phyloP scores from a whole-genome alignment of 1,140 invertebrate genomes.

The Oryzaephilus surinamensis region DNA sequence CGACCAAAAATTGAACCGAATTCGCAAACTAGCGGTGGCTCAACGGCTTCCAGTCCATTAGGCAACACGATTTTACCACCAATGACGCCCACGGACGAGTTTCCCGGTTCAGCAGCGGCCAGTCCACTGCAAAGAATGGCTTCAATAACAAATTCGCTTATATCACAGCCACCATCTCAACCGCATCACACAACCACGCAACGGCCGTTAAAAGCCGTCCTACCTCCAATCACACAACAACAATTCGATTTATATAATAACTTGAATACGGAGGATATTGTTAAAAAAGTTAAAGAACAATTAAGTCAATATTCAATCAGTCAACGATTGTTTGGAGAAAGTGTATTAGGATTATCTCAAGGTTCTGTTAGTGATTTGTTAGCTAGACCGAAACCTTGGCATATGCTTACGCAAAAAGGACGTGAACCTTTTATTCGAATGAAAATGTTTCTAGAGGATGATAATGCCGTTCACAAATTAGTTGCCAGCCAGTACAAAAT shows the following conservation, averaged over 20 bases:
- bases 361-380: conserved; percentile 91
- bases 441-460: conserved; percentile 96
- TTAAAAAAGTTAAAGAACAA: conserved; percentile 95
- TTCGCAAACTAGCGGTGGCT: conserved; percentile 45
- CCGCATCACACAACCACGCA: conserved; percentile 70
- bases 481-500: conserved; percentile 97
- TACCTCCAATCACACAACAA: conserved; percentile 96
- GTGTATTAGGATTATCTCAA: conserved; percentile 90
- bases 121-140: conserved; percentile 95
- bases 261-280: conserved; percentile 97
- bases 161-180: conserved; percentile 79
- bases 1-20: conserved; percentile 68
- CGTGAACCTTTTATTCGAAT: conserved; percentile 95
- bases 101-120: conserved; percentile 63
- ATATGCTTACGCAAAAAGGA: conserved; percentile 94
- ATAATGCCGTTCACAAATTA: conserved; percentile 92
- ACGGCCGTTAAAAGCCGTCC: conserved; percentile 85
- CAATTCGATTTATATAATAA: conserved; percentile 98
- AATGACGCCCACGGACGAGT: conserved; percentile 66
- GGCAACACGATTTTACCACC: conserved; percentile 74
- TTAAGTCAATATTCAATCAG: conserved; percentile 97
- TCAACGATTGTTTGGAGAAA: conserved; percentile 95
- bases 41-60: conserved; percentile 61
- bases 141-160: conserved; percentile 92
- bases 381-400: conserved; percentile 92